Conservation (phyloP, 1,140 invertebrate species). For the Periplaneta americana region DNA sequence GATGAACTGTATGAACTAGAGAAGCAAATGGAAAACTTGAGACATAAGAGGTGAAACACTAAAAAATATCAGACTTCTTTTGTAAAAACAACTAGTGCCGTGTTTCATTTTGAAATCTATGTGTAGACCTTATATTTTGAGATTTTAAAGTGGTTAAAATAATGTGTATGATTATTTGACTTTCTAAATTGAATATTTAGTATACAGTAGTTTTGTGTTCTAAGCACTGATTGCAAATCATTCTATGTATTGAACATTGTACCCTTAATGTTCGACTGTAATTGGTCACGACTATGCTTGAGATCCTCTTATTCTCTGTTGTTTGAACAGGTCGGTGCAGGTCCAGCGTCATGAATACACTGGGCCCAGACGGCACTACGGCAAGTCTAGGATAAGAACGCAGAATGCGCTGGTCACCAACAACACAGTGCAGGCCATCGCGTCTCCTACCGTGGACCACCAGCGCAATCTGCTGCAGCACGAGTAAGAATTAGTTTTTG, state of each 20-base stretch:
- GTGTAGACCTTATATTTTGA: too few species aligned
- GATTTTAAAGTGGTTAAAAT: too few species aligned
- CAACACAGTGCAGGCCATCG: conserved; percentile 4
- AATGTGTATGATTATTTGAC: too few species aligned
- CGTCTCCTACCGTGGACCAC: not conserved
- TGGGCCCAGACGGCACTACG: not conserved
- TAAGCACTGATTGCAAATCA: not conserved
- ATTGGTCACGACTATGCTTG: too few species aligned
- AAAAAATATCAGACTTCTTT: too few species aligned
- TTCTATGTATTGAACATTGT: too few species aligned
- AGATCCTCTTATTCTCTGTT: too few species aligned
- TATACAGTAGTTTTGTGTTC: not conserved
- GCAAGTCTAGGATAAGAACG: not conserved
- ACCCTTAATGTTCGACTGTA: too few species aligned
- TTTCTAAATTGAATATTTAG: not conserved
- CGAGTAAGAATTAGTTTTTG: not conserved
- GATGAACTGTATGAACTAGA: not conserved
- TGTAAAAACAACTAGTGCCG: too few species aligned
- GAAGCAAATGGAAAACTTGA: too few species aligned
- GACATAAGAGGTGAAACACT: too few species aligned
- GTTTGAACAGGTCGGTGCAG: not conserved
- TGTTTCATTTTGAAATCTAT: too few species aligned
- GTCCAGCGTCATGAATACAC: not conserved
- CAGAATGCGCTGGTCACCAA: not conserved
- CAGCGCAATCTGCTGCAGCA: not conserved